Evolutionary conservation across 2,888 invertebrate species (phyloP).

Genomic region (Phrixothrix hirtus): DNA sequence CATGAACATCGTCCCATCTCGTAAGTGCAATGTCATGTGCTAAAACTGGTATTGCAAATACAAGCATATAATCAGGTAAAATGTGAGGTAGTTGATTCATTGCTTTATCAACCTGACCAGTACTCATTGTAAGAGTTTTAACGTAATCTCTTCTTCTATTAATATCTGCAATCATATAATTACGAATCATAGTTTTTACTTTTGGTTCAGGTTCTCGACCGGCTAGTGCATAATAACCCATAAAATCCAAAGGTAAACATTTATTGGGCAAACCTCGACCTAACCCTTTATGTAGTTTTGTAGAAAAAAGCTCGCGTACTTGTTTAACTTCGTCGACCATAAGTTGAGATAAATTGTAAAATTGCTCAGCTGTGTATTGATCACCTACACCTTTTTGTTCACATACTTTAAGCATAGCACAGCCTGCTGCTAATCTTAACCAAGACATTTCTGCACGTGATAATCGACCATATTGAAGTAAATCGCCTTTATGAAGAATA

Average conservation of each 20-base stretch:
- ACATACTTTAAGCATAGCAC: conserved; percentile 95
- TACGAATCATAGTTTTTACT: conserved; percentile 68
- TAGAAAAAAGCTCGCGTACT: conserved; percentile 85
- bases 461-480: conserved; percentile 69
- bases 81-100: conserved; percentile 81
- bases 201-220: conserved; percentile 87
- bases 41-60: conserved; percentile 93
- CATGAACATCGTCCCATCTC: conserved; percentile 73
- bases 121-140: conserved; percentile 76
- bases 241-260: conserved; percentile 93
- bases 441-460: conserved; percentile 91
- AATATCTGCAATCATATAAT: conserved; percentile 87
- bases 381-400: conserved; percentile 96
- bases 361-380: conserved; percentile 92
- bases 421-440: conserved; percentile 88
- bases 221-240: conserved; percentile 91
- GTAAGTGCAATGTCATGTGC: conserved; percentile 90
- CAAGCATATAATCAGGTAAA: conserved; percentile 95
- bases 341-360: conserved; percentile 88
- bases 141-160: conserved; percentile 88
- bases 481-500: conserved; percentile 79
- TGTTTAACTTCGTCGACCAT: conserved; percentile 85
- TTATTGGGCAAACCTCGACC: conserved; percentile 83
- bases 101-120: conserved; percentile 67
- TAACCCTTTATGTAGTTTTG: conserved; percentile 89